Percentiles rank a stretch among this genome's conserved stretches.
Conservation (phyloP, 2,797 vertebrate genomes). For the Podargus strigoides region DNA sequence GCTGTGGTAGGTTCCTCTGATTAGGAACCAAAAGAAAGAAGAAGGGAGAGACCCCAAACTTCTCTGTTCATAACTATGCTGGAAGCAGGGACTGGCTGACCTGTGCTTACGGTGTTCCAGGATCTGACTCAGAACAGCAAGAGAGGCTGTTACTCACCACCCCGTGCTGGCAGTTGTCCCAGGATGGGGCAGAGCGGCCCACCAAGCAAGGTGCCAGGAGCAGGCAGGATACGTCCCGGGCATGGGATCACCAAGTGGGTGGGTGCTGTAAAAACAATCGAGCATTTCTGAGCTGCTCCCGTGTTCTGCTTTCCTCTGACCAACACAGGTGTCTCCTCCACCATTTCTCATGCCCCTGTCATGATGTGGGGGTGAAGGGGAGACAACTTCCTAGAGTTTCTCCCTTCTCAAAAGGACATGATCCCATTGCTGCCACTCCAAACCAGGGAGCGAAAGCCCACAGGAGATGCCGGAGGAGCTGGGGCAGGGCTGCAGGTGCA, state of each 20-base stretch:
- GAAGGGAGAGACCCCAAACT: neutral
- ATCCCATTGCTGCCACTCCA: neutral
- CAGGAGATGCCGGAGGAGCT: neutral
- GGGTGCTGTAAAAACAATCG: rapidly evolving
- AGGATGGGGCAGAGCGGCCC: neutral
- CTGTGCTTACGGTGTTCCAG: neutral
- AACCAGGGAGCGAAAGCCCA: neutral
- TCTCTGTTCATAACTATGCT: neutral
- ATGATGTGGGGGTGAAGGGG: neutral
- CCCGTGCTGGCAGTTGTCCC: rapidly evolving
- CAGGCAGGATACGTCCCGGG: rapidly evolving
- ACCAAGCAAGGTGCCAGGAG: neutral
- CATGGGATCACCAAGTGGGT: rapidly evolving
- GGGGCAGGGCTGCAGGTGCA: neutral
- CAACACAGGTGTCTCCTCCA: neutral
- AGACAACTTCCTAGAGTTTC: neutral
- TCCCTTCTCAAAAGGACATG: neutral
- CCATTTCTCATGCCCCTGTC: neutral
- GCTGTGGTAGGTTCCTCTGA: neutral
- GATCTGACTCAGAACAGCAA: neutral
- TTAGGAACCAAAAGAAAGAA: neutral
- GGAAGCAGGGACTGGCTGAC: neutral
- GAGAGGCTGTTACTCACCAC: neutral
- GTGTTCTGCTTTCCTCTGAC: rapidly evolving
- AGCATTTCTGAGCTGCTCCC: neutral